phyloP scores from a whole-genome alignment of 2,797 vertebrate genomes.

The Phylloscopus collybita region DNA sequence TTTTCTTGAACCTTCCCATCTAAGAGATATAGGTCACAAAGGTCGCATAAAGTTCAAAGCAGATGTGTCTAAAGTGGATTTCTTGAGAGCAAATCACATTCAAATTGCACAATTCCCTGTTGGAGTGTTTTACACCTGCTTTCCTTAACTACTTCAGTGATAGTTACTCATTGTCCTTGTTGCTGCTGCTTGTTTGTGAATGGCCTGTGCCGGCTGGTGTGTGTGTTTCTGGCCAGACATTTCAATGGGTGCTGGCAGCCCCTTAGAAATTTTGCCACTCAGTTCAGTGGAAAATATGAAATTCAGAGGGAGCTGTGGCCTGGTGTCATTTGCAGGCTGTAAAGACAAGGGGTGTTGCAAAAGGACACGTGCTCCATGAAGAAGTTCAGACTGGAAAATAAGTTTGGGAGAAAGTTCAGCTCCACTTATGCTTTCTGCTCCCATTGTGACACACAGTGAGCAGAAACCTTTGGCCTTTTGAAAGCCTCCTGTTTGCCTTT shows the following conservation, averaged over 20 bases:
- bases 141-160: neutral
- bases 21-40: neutral
- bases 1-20: neutral
- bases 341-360: neutral
- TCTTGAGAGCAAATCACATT: neutral
- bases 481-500: neutral
- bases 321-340: neutral
- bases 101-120: neutral
- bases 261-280: neutral
- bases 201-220: rapidly evolving
- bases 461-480: constrained; percentile 30
- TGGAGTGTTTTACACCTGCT: neutral
- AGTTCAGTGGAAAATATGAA: neutral
- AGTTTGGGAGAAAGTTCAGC: neutral
- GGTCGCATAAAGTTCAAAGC: neutral
- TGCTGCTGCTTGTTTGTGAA: neutral
- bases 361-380: rapidly evolving
- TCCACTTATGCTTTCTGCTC: constrained; percentile 30
- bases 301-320: neutral
- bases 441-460: neutral
- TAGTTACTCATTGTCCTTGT: neutral
- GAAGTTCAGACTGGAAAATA: neutral
- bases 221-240: neutral
- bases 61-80: neutral
- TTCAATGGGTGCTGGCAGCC: neutral